A percentile compares a stretch with the other conserved stretches of the same genome.
Evolutionary conservation across 2,113 vertebrate genomes (phyloP).

Genomic region (Catharus bicknelli): DNA sequence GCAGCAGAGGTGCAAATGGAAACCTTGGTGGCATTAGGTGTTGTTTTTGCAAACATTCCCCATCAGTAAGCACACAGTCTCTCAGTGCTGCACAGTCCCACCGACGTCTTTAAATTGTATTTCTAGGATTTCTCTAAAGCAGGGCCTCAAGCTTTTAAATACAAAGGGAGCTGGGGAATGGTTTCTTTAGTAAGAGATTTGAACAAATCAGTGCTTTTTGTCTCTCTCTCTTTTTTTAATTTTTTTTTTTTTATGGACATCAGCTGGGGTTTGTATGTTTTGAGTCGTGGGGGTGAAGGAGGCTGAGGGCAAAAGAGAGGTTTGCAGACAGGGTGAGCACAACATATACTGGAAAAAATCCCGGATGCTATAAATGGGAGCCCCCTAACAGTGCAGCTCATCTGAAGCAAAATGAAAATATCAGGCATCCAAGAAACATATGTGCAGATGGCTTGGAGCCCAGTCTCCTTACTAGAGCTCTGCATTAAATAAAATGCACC

Average conservation of each 20-base stretch:
- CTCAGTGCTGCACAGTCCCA: not conserved
- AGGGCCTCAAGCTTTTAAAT: conserved; percentile 58
- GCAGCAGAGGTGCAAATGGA: conserved; percentile 46
- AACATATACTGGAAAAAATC: conserved; percentile 49
- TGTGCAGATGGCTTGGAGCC: conserved; percentile 55
- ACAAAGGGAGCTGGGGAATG: conserved; percentile 35
- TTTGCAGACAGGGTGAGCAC: conserved; percentile 38
- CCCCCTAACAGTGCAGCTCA: conserved; percentile 63
- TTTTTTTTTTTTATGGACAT: not conserved
- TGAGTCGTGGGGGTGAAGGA: not conserved
- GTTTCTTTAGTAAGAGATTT: conserved; percentile 36
- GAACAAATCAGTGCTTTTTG: conserved; percentile 22
- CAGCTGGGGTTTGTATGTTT: conserved; percentile 37
- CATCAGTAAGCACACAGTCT: conserved; percentile 42
- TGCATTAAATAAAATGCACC: conserved; percentile 66
- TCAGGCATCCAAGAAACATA: conserved; percentile 57
- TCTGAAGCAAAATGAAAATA: conserved; percentile 64
- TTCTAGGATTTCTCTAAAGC: conserved; percentile 53
- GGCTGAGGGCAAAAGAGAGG: not conserved
- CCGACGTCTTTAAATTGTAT: conserved; percentile 51
- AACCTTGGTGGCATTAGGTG: conserved; percentile 59
- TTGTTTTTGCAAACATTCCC: conserved; percentile 69
- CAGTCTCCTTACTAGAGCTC: conserved; percentile 53
- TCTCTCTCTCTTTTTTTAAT: not conserved
- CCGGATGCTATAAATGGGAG: conserved; percentile 51